These are phyloP conservation scores for Lasioglossum vierecki DNA, from an alignment of 2,888 invertebrate species.

Conservation along the genomic window DNA sequence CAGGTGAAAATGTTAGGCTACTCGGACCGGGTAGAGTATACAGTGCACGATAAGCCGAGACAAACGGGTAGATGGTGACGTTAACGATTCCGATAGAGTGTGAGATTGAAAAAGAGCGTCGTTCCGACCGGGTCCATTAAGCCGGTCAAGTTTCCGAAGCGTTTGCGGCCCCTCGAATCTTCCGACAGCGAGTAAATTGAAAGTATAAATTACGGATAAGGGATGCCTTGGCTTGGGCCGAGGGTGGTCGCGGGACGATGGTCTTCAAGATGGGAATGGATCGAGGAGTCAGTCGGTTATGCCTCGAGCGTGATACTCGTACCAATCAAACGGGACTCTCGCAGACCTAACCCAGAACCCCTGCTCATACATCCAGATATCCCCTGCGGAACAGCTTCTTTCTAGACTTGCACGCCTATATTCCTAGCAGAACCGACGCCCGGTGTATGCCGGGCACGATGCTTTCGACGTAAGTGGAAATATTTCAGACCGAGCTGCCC, in stretches of 20 bases:
- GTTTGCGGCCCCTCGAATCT: slow-evolving; percentile 35
- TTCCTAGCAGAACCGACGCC: background rate
- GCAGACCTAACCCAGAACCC: slow-evolving; percentile 25
- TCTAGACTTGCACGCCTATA: slow-evolving; percentile 37
- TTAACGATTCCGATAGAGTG: slow-evolving; percentile 58
- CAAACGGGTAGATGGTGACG: slow-evolving; percentile 19
- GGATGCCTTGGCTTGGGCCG: slow-evolving; percentile 61
- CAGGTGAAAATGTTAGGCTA: background rate
- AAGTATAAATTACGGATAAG: slow-evolving; percentile 83
- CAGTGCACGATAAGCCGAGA: slow-evolving; percentile 18
- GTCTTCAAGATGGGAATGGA: slow-evolving; percentile 51
- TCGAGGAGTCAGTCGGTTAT: slow-evolving; percentile 76
- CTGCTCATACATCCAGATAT: slow-evolving; percentile 65
- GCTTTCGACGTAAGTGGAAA: slow-evolving; percentile 69
- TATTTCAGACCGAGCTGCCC: slow-evolving; percentile 47
- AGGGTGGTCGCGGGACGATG: slow-evolving; percentile 43
- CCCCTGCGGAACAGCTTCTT: slow-evolving; percentile 55
- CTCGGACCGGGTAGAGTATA: background rate
- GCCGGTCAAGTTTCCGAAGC: slow-evolving; percentile 37
- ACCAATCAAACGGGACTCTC: slow-evolving; percentile 71
- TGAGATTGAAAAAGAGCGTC: slow-evolving; percentile 58
- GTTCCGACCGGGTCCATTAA: slow-evolving; percentile 59
- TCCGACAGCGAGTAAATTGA: slow-evolving; percentile 77
- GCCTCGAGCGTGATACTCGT: slow-evolving; percentile 79
- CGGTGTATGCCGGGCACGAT: slow-evolving; percentile 71